phyloP scores from a whole-genome alignment of 2,113 vertebrate species.

The Polyodon spathula region DNA sequence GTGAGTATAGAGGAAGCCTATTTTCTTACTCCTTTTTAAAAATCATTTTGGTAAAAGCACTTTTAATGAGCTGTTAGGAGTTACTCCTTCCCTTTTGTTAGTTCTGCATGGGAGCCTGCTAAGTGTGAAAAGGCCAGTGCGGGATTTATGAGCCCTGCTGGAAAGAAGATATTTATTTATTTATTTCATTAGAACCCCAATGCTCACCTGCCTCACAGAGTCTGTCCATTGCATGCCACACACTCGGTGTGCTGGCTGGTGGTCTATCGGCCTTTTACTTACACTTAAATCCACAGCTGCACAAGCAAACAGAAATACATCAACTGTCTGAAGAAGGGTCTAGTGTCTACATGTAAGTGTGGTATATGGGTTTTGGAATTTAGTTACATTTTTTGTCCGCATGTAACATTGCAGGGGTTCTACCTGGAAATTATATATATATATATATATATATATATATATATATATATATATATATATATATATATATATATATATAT shows the following conservation, averaged over 20 bases:
- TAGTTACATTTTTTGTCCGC: too few species aligned
- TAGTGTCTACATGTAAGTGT: not conserved
- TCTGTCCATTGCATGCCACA: constrained; percentile 22
- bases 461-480: too few species aligned
- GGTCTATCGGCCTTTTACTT: not conserved
- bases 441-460: too few species aligned
- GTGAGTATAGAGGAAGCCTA: not conserved
- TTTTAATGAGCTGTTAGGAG: not conserved
- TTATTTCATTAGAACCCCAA: constrained; percentile 11
- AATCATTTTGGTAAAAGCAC: not conserved
- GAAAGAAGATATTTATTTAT: constrained; percentile 26
- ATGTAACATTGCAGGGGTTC: not conserved
- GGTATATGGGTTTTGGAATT: too few species aligned
- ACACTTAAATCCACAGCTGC: not conserved
- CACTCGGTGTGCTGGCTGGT: not conserved
- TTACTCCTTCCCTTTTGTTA: constrained; percentile 13
- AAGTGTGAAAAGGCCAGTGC: constrained; percentile 30
- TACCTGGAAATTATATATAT: not conserved
- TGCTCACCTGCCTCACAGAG: constrained; percentile 12
- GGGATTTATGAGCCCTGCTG: constrained; percentile 34
- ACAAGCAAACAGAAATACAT: not conserved
- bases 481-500: too few species aligned
- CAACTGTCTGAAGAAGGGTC: not conserved
- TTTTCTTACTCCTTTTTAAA: not conserved
- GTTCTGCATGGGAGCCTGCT: constrained; percentile 28